Base-by-base conservation (phyloP, 2,888 invertebrate species). In the Orthosia gothica region DNA sequence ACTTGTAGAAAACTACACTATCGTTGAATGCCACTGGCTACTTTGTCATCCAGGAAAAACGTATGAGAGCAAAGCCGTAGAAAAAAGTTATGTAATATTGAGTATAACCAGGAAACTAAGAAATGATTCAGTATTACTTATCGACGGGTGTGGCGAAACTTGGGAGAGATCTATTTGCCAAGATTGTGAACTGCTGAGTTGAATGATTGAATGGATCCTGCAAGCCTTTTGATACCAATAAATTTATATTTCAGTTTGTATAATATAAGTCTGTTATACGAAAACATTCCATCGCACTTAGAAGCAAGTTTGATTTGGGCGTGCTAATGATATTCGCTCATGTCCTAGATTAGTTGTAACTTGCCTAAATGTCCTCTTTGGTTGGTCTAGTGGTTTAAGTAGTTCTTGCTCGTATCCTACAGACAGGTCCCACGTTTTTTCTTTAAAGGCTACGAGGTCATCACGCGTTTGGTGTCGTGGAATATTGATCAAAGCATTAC, bases 321-420 rank as follows among this genome's bases (percentile, higher is more conserved):
- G 70, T 65, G 67, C 40, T 45, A 74, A 67, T 20, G 79, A 70
- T 74, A 79, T 79, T 74, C 47, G 20, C 18, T 12, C 13, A 54
- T 50, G 84, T 65, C 64, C 84, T 65, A 83, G 54, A 74, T 79
- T 74, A 55, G 23, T 72, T 72, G 5, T 61, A 52, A 61, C 70
- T 74, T 65, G 26, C 55, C 64, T 62, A 57, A 49, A 74, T 79
- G 3, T 65, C 81, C 81, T 79, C 79, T 68, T 83, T 23, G 13
- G 80, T 58, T 11, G 3, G 18, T 66, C 2, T 9, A 55, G 16
- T 52, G 5, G 9, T 65, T 62, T 55, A 64, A 20, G 15, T 49
- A 61, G 23, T 68, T 69, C 54, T 65, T 65, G 47, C 23, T 58
- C 13, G 7, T 66, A 49, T 80, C 47, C 40, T 26, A 52, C 12